Conservation (phyloP, 2,113 vertebrate genomes). For the Micronycteris hirsuta region DNA sequence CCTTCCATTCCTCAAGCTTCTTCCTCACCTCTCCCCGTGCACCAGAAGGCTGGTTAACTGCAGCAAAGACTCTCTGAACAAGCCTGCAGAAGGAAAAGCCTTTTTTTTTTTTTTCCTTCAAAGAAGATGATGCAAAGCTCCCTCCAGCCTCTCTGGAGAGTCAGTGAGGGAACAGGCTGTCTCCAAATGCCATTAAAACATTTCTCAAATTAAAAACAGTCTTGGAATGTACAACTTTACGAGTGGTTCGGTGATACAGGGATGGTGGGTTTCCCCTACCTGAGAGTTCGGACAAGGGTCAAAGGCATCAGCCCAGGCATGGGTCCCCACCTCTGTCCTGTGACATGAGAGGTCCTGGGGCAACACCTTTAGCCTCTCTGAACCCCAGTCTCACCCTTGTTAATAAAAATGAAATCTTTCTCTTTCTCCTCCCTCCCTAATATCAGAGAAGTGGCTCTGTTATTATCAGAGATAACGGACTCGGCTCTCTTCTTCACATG, state of each 20-base stretch:
- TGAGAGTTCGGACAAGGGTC: not conserved
- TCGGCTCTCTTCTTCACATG: not conserved
- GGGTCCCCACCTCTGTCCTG: not conserved
- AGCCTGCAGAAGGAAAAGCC: not conserved
- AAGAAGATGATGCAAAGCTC: constrained; percentile 38
- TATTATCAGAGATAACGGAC: not conserved
- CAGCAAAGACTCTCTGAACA: constrained; percentile 36
- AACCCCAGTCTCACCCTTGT: not conserved
- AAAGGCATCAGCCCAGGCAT: fast-evolving
- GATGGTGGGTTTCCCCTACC: not conserved
- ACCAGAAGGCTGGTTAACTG: not conserved
- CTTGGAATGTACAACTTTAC: not conserved
- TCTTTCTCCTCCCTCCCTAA: not conserved
- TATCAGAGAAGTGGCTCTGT: not conserved
- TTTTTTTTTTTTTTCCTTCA: constrained; percentile 17
- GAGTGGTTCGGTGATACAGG: not conserved
- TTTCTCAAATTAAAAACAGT: constrained; percentile 56
- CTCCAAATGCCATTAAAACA: constrained; percentile 61
- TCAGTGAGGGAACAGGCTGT: not conserved
- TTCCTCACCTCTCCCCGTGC: constrained; percentile 11
- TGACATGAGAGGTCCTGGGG: not conserved
- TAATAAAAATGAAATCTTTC: not conserved
- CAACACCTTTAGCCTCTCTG: not conserved
- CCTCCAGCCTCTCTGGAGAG: constrained; percentile 56
- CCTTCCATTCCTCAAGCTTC: not conserved